Evolutionary conservation across 2,797 vertebrate genomes (phyloP).

Genomic region (Tangara arthus): DNA sequence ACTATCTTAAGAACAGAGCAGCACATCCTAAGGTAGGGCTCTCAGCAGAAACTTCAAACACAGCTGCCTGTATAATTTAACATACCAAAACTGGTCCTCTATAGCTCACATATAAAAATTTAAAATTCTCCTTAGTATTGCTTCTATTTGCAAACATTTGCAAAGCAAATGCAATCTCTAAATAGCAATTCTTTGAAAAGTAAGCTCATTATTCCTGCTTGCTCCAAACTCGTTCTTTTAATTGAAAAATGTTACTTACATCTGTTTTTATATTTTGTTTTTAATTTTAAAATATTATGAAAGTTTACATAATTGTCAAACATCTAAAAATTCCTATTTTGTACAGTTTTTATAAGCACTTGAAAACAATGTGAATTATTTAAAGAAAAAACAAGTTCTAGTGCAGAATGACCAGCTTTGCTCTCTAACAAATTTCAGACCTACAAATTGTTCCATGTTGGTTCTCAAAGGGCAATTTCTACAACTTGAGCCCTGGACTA

Average conservation of each 20-base stretch:
- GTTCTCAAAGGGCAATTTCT: neutral
- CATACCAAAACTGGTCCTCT: neutral
- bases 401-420: neutral
- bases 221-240: neutral
- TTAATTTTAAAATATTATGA: neutral
- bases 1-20: neutral
- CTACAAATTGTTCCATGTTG: neutral
- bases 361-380: neutral
- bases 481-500: neutral
- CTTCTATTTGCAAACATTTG: neutral
- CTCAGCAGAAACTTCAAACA: neutral
- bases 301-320: neutral
- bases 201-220: neutral
- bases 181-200: neutral
- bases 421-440: neutral
- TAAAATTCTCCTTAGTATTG: neutral
- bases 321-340: neutral
- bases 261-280: neutral
- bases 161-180: neutral
- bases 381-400: neutral
- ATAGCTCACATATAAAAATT: neutral
- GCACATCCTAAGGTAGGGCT: neutral
- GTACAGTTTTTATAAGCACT: neutral
- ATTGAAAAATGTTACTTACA: neutral
- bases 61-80: neutral